Conservation (phyloP, 2,797 vertebrate genomes). For the Falco cherrug region DNA sequence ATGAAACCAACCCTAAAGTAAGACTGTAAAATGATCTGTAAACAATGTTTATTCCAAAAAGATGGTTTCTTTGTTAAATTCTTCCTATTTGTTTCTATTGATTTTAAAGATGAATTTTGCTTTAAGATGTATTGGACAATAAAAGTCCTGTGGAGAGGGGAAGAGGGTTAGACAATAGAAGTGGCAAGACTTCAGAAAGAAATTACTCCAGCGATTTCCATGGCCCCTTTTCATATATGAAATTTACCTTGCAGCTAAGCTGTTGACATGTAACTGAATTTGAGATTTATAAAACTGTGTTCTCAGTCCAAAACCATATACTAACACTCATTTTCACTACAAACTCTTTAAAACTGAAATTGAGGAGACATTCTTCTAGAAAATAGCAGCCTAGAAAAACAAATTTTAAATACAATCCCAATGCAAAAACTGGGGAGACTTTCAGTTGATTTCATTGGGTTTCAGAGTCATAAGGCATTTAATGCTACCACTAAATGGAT, state of each 20-base stretch:
- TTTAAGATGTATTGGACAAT: conserved; percentile 7
- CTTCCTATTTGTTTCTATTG: background rate
- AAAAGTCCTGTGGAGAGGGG: background rate
- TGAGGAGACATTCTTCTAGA: background rate
- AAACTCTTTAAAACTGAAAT: background rate
- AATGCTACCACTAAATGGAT: background rate
- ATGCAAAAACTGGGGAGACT: background rate
- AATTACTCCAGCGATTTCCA: background rate
- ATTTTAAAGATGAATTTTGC: conserved; percentile 22
- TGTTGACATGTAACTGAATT: background rate
- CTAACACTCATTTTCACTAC: background rate
- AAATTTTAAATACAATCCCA: background rate
- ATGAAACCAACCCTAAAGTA: conserved; percentile 67
- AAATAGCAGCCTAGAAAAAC: background rate
- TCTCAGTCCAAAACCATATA: background rate
- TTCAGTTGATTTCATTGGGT: background rate
- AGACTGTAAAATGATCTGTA: background rate
- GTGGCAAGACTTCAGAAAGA: background rate
- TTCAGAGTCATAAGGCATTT: background rate
- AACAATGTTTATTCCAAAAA: conserved; percentile 6
- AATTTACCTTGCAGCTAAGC: background rate
- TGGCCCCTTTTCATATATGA: background rate
- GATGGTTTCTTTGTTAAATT: background rate
- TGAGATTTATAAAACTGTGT: background rate
- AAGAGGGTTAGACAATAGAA: background rate